phyloP scores from a whole-genome alignment of 1,140 invertebrate species.

The Plodia interpunctella region DNA sequence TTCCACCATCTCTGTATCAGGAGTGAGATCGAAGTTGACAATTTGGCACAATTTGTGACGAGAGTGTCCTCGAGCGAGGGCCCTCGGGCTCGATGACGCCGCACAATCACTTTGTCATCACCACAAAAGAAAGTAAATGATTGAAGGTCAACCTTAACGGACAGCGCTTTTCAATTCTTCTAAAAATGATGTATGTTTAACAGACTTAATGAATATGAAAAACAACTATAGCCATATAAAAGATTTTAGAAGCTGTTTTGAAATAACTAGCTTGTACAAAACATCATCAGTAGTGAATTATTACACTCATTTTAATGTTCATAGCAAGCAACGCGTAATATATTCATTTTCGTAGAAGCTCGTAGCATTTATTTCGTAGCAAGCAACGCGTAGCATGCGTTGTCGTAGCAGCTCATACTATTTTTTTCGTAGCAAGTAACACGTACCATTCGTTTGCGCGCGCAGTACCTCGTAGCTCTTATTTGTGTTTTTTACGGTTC shows the following conservation, averaged over 20 bases:
- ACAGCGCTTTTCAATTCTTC: conserved; percentile 15
- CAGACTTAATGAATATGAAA: too few relatives aligned
- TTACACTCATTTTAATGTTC: too few relatives aligned
- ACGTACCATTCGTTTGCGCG: neutral
- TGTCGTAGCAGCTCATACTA: neutral
- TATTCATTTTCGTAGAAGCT: neutral
- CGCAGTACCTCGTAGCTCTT: neutral
- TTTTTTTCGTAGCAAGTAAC: neutral
- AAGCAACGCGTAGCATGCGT: neutral
- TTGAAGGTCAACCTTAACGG: conserved; percentile 27
- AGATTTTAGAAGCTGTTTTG: too few relatives aligned
- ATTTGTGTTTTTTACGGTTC: too few relatives aligned
- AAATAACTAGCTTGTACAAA: too few relatives aligned
- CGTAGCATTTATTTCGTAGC: neutral
- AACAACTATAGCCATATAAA: too few relatives aligned
- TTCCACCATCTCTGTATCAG: conserved; percentile 32
- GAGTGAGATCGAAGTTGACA: conserved; percentile 48
- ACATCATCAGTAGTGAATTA: too few relatives aligned
- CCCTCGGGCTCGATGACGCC: conserved; percentile 37
- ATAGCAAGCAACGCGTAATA: neutral
- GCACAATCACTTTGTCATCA: conserved; percentile 43
- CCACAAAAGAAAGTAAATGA: conserved; percentile 32
- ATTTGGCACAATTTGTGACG: conserved; percentile 55
- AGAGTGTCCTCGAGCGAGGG: conserved; percentile 41
- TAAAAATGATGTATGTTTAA: neutral